Conservation (phyloP, 2,797 vertebrate species). For the Okamejei kenojei region DNA sequence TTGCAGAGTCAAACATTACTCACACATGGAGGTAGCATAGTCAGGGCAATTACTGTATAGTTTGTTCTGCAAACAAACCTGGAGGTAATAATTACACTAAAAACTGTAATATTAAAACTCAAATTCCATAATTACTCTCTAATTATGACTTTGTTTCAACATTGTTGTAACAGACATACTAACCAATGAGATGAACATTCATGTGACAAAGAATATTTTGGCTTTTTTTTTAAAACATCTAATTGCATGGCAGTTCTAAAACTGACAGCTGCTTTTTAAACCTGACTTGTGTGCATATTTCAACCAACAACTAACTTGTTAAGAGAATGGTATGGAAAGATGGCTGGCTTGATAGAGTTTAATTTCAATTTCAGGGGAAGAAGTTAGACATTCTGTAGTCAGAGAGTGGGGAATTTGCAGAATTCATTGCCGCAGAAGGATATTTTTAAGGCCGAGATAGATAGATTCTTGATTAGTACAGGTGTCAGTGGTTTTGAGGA, state of each 20-base stretch:
- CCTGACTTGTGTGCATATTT: constrained; percentile 24
- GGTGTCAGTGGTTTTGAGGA: too few relatives aligned
- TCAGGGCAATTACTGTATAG: neutral
- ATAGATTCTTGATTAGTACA: too few relatives aligned
- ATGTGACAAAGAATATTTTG: neutral
- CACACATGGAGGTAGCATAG: neutral
- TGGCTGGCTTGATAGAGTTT: neutral
- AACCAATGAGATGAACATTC: neutral
- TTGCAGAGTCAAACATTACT: neutral
- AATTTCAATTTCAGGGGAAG: too few relatives aligned
- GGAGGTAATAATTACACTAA: constrained; percentile 14
- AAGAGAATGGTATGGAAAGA: neutral
- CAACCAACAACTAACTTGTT: neutral
- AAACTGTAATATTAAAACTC: neutral
- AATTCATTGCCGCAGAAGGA: too few relatives aligned
- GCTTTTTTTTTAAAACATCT: neutral
- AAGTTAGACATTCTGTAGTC: too few relatives aligned
- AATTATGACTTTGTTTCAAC: constrained; percentile 9
- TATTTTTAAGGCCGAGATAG: too few relatives aligned
- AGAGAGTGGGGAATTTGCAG: too few relatives aligned
- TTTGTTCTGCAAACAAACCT: neutral
- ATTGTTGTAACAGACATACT: neutral
- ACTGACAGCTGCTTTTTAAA: constrained; percentile 16
- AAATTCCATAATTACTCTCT: neutral
- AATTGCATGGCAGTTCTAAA: constrained; percentile 11